Evolutionary conservation across 2,888 invertebrate genomes (phyloP), one percentile per base, ranked within the genome.

Genomic region (Diabrotica balteata): DNA sequence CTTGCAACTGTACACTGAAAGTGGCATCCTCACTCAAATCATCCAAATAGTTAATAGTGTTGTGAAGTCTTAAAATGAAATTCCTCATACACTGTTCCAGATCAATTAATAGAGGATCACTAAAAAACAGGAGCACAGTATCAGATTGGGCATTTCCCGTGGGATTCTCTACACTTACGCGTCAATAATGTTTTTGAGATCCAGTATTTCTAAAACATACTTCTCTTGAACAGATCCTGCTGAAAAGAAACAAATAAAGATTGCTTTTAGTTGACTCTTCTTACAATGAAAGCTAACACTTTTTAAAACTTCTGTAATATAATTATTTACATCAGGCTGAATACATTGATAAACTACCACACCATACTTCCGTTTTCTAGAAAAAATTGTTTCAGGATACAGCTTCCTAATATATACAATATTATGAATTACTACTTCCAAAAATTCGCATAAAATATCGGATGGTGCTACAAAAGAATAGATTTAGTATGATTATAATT

Each of bases 311-410:
- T 88, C 82, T 65, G 85, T 85, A 47, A 91, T 86, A 76, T 91
- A 91, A 59, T 88, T 85, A 72, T 88, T 89, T 0, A 92, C 83
- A 77, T 90, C 88, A 46, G 91, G 91, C 80, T 91, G 90, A 50
- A 87, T 84, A 42, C 88, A 89, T 69, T 87, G 86, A 76, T 89
- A 84, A 0, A 90, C 87, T 3, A 87, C 86, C 7, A 88, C 84
- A 57, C 87, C 88, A 78, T 91, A 92, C 74, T 91, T 89, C 76
- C 87, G 89, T 77, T 87, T 88, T 10, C 84, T 84, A 68, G 86
- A 86, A 80, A 91, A 92, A 75, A 90, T 87, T 75, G 86, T 86
- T 66, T 85, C 83, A 1, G 92, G 91, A 80, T 92, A 92, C 53
- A 91, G 81, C 72, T 88, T 86, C 63, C 88, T 80, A 65, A 86